Base-by-base conservation (phyloP, 2,113 vertebrate genomes). In the Xenotilapia caudafasciata region DNA sequence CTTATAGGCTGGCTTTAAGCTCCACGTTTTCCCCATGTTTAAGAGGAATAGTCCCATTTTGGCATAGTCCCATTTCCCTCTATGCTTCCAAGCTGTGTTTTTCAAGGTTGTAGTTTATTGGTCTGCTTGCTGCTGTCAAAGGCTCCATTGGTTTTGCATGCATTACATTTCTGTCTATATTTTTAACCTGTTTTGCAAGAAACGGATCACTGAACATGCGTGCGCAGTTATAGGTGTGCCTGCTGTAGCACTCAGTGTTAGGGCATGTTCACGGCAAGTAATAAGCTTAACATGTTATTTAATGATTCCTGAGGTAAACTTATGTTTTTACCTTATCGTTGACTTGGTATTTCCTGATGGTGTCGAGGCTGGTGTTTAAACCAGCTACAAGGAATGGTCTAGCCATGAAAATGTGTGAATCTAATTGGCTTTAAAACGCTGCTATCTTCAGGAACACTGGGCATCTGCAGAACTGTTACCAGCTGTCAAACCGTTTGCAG, bases 21-120 rank as follows among this genome's bases (percentile, higher is more conserved):
- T 82, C 84, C 87, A 81, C 70, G 85, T 94, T 93, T 93, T 85
- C 65, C 90, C 80, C 55, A n/a, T 83, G 75, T 83, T 90, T 84
- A 89, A 86, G 84, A 90, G 85, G 38, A 82, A 65, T 31, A 53
- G 51, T 83, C 56, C 79, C 49, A 80, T 91, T 90, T 88, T 47
- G 85, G 47, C 83, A 60, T n/a, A 49, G 40, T 83, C 54, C 83
- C 53, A 81, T 92, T 91, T 89, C 26, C 45, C 84, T 86, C 56
- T 83, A 82, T 88, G 85, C 84, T 82, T 75, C 70, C 83, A 77
- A 92, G 53, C 75, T 79, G 51, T 90, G 84, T 89, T 60, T 88
- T 68, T 79, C 80, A 81, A 88, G 70, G 85, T 53, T 86, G 90
- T 21, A 86, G 40, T 40, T 88, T 82, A 77, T 93, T 14, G n/a